phyloP scores from a whole-genome alignment of 2,888 invertebrate species.

The Calliphora vomitoria region DNA sequence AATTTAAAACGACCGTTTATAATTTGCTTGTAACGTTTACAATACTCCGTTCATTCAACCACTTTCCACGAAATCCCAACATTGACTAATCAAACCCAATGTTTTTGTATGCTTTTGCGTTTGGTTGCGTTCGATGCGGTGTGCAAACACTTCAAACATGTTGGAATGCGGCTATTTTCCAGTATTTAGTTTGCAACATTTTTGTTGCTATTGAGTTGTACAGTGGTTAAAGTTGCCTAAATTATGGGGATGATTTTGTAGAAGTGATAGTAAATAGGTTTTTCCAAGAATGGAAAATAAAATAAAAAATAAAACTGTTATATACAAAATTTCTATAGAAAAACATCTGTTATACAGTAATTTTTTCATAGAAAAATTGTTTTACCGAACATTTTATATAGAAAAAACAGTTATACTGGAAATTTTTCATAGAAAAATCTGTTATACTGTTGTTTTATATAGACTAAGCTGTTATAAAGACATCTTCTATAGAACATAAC shows the following conservation, averaged over 20 bases:
- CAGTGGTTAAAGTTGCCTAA: slow-evolving; percentile 30
- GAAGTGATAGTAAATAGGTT: no score
- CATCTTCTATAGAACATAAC: no score
- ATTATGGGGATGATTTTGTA: not conserved
- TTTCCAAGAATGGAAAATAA: no score
- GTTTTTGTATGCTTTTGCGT: slow-evolving; percentile 23
- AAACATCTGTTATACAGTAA: no score
- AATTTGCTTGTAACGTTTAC: not conserved
- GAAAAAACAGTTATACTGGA: no score
- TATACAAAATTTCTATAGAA: no score
- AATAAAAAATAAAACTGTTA: no score
- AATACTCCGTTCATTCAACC: slow-evolving; percentile 53
- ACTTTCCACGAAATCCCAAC: slow-evolving; percentile 67
- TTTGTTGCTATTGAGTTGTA: not conserved
- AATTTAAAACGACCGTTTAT: slow-evolving; percentile 44
- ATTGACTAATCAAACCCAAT: slow-evolving; percentile 56
- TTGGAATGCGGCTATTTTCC: slow-evolving; percentile 56
- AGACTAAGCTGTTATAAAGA: no score
- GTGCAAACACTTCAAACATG: slow-evolving; percentile 42
- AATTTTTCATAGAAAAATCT: no score
- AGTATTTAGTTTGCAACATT: slow-evolving; percentile 48
- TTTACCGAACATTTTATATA: no score
- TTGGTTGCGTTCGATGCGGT: slow-evolving; percentile 8
- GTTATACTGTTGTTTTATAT: no score
- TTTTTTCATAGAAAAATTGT: no score